Evolutionary conservation across 2,113 vertebrate species (phyloP).

Genomic region (Gavia stellata): DNA sequence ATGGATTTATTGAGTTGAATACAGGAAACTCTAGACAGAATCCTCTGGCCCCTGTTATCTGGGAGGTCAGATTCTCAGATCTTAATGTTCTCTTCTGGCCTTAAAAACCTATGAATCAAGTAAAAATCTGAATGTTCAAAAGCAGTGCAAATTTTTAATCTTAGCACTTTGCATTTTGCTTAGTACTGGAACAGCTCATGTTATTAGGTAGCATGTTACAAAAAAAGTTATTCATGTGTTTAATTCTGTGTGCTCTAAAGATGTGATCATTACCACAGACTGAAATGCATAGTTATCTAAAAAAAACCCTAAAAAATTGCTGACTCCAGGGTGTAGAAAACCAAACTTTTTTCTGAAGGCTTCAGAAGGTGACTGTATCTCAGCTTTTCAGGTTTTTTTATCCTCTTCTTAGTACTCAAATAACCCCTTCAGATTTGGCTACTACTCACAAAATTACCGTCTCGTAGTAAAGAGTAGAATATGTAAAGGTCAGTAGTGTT

Average conservation of each 20-base stretch:
- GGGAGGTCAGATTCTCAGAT: background rate
- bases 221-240: background rate
- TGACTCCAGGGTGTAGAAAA: background rate
- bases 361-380: background rate
- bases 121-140: background rate
- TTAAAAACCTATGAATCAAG: background rate
- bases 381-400: background rate
- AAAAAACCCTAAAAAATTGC: background rate
- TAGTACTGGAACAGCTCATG: background rate
- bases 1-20: background rate
- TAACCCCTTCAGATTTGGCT: background rate
- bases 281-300: background rate
- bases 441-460: background rate
- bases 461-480: background rate
- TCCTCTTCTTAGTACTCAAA: background rate
- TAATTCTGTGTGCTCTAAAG: background rate
- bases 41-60: background rate
- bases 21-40: background rate
- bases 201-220: background rate
- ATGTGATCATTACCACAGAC: background rate
- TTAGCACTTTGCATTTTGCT: background rate
- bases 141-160: background rate
- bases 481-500: background rate
- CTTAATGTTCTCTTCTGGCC: background rate
- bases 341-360: background rate